phyloP scores from a whole-genome alignment of 1,140 invertebrate species.

The Neodiprion lecontei region DNA sequence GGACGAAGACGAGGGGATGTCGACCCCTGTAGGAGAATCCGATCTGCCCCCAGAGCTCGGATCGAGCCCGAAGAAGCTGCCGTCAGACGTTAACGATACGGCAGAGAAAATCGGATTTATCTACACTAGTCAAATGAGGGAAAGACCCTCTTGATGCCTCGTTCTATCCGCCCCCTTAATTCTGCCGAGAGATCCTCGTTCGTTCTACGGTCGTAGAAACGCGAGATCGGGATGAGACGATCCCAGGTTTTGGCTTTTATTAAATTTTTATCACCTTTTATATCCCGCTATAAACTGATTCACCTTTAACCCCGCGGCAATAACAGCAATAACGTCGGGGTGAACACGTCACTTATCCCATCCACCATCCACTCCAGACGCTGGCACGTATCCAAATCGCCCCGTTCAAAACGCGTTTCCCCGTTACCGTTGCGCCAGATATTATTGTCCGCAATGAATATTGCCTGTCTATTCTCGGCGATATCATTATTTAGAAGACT shows the following conservation, averaged over 20 bases:
- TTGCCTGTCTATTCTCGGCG: neutral
- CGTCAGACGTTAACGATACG: neutral
- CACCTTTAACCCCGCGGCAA: neutral
- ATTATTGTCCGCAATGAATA: constrained; percentile 3
- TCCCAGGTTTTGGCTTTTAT: neutral
- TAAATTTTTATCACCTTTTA: neutral
- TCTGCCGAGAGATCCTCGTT: neutral
- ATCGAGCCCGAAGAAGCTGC: neutral
- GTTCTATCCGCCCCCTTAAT: no score
- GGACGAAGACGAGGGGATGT: no score
- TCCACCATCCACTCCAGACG: neutral
- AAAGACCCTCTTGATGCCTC: no score
- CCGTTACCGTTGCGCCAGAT: neutral
- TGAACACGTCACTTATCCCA: neutral
- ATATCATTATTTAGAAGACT: constrained; percentile 1
- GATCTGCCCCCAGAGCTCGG: no score
- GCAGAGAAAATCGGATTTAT: neutral
- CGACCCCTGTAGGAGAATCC: no score
- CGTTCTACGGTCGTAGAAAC: neutral
- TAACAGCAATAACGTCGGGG: neutral
- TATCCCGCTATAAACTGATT: neutral
- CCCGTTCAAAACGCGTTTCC: neutral
- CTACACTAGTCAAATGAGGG: neutral
- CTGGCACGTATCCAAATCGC: neutral
- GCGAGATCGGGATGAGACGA: neutral